Base-by-base conservation (phyloP, 2,888 invertebrate genomes). In the Camptogramma bilineatum region DNA sequence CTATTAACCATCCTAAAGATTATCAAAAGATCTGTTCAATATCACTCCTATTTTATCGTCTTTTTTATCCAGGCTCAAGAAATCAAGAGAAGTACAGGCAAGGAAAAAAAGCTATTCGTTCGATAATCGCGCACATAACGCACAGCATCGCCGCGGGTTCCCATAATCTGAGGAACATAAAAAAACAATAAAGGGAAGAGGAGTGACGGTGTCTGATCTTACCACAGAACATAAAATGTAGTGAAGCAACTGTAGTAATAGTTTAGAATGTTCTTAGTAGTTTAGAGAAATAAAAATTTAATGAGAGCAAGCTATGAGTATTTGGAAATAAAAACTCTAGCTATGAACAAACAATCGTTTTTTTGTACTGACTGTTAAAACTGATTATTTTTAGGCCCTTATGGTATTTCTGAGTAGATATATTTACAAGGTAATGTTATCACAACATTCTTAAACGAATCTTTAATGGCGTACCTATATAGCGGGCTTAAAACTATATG, bases 151-250 rank as follows among this genome's bases (percentile, higher is more conserved):
- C 68, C 19, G 55, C 68, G 56, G 50, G 62, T 21, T 46, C 62
- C 64, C 52, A 69, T 74, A 70, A 75, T 71, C 72, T 73, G 58
- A 60, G 57, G 68, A 69, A 72, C 69, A 72, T 70, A 72, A 87
- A 87, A 87, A 88, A 87, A 86, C 85, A 87, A 87, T 85, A 86
- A 88, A 81, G 80, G 73, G 76, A 82, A 81, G 83, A 81, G 79
- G 81, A 81, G 79, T 83, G 83, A 83, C 79, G 76, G 73, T 74
- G 71, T 64, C 68, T 70, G 72, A 72, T 68, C 70, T 70, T 58
- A 48, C 19, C 69, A 70, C 56, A 62, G 66, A 18, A 24, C n/a
- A 42, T 5, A 13, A 9, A 0, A 50, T 9, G 39, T 73, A 79
- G 79, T 74, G 72, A 66, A 28, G 0, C 21, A 17, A 62, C 13